phyloP scores from a whole-genome alignment of 2,113 vertebrate genomes.

The Trochalopteron elliotii region DNA sequence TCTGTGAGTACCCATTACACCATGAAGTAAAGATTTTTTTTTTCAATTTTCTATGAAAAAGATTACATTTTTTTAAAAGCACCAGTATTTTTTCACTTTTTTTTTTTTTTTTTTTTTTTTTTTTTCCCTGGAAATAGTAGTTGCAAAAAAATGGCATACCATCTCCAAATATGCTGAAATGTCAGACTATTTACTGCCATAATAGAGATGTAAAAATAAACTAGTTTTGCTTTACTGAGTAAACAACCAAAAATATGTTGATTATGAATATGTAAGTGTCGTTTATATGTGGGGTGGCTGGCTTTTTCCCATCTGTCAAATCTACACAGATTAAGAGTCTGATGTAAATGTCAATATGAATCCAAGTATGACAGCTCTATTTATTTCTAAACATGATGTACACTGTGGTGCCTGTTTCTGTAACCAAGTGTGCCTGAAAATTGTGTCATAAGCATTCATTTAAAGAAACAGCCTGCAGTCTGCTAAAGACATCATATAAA shows the following conservation, averaged over 20 bases:
- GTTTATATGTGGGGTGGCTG: constrained; percentile 18
- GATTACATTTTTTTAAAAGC: background rate
- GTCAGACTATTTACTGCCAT: constrained; percentile 3
- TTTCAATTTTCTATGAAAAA: background rate
- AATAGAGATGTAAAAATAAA: background rate
- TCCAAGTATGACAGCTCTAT: constrained; percentile 56
- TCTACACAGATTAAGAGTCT: constrained; percentile 41
- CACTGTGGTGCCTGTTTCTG: background rate
- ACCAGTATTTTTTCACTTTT: no score
- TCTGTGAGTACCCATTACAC: background rate
- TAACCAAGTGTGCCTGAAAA: constrained; percentile 26
- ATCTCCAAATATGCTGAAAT: constrained; percentile 16
- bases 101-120: no score
- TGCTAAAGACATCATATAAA: constrained; percentile 27
- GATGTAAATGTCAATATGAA: constrained; percentile 60
- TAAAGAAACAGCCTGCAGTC: constrained; percentile 47
- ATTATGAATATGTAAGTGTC: constrained; percentile 56
- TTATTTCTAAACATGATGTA: constrained; percentile 51
- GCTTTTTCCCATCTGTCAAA: constrained; percentile 38
- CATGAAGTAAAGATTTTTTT: constrained; percentile 18
- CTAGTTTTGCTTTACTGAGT: constrained; percentile 31
- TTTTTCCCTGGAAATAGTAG: constrained; percentile 6
- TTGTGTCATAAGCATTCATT: constrained; percentile 36
- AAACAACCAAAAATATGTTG: constrained; percentile 39
- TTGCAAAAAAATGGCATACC: background rate